Evolutionary conservation across 2,113 vertebrate species (phyloP), one percentile per base, ranked within the genome.

Genomic region (Erythrocebus patas): DNA sequence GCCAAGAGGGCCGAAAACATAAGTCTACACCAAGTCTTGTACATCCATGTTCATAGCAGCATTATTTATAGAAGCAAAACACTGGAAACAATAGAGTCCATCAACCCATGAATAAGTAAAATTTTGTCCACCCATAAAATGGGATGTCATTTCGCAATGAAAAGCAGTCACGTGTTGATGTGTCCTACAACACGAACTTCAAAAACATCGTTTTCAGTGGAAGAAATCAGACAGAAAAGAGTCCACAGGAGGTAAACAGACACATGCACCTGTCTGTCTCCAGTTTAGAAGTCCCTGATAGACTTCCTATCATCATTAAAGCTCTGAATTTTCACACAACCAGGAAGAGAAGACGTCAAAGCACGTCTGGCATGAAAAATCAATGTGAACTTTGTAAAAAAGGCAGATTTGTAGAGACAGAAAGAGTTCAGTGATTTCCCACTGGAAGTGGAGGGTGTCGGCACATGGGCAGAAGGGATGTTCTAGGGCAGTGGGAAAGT

Each of bases 41-140:
- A 35, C 76, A 3, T 35, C 30, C 10, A 22, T 79, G 76, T 48
- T 52, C 43, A 30, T 30, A 45, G 16, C 73, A 76, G 73, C 43
- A 76, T 76, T 76, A 76, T 76, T 45, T 76, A 76, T 45, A 76
- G 40, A 76, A 45, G 40, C 73, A 76, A 76, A 76, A 45, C 25
- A 45, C 73, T 76, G 40, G 40, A 45, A 45, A 76, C 40, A 76
- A 45, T 8, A 43, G 73, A 75, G 73, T 8, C 73, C 40, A 30
- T 45, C 73, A 76, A 45, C 25, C 43, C 6, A 45, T 17, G 73
- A 45, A 45, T 45, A 45, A 76, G 6, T 76, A 45, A 45, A 76
- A 45, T 45, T 2, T 9, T 30, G 73, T 45, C 73, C 73, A 45
- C 25, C 43, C 73, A 17, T 16, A 76, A 76, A 45, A 45, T 17